Conservation (phyloP, 2,113 vertebrate species). For the Mandrillus leucophaeus region DNA sequence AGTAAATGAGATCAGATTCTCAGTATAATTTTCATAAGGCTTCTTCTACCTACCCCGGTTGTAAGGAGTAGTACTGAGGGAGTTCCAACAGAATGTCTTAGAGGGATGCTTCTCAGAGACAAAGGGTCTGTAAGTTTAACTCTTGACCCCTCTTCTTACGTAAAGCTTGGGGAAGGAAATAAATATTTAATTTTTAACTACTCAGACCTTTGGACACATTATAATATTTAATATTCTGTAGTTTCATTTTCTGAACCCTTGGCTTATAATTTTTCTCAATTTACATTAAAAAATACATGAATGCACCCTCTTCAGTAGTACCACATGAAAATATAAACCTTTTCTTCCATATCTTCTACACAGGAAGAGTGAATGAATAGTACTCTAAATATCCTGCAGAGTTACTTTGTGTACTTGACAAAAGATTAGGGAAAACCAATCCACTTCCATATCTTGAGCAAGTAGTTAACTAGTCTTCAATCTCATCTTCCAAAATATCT, state of each 20-base stretch:
- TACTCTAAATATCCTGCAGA: slow-evolving; percentile 53
- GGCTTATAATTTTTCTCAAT: slow-evolving; percentile 57
- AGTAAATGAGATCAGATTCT: background rate
- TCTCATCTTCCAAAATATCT: slow-evolving; percentile 76
- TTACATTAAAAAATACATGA: background rate
- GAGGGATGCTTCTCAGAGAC: slow-evolving; percentile 34
- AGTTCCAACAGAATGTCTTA: background rate
- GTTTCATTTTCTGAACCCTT: slow-evolving; percentile 67
- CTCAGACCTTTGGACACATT: slow-evolving; percentile 42
- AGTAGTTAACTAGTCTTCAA: slow-evolving; percentile 73
- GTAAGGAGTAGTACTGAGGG: background rate
- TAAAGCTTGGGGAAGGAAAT: slow-evolving; percentile 61
- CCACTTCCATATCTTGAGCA: slow-evolving; percentile 58
- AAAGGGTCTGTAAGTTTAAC: slow-evolving; percentile 31
- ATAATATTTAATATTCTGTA: slow-evolving; percentile 42
- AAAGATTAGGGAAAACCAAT: slow-evolving; percentile 69
- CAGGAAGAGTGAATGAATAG: slow-evolving; percentile 26
- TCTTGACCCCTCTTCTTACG: slow-evolving; percentile 1
- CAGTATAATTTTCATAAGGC: background rate
- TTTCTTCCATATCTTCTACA: slow-evolving; percentile 52
- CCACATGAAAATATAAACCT: slow-evolving; percentile 58
- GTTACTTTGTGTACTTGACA: slow-evolving; percentile 55
- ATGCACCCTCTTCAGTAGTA: slow-evolving; percentile 56
- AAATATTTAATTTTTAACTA: slow-evolving; percentile 71
- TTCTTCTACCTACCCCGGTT: background rate